Evolutionary conservation across 1,140 invertebrate genomes (phyloP), one percentile per base, ranked within the genome.

Genomic region (Sinella curviseta): DNA sequence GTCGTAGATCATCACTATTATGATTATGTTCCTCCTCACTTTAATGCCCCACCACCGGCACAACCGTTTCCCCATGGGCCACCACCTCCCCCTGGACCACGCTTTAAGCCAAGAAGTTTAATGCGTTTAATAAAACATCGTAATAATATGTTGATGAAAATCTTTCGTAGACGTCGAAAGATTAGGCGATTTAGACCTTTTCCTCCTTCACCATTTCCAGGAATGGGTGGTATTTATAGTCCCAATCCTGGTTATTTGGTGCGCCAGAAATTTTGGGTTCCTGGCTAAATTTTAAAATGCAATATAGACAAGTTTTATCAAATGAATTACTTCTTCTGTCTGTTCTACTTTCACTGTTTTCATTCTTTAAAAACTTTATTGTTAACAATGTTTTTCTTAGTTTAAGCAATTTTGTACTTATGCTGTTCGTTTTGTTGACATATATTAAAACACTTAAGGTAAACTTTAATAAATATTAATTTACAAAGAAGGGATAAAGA

Each of bases 201-300:
- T 70, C 82, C 82, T 60, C 24, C 65, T 35, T 79, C 79, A 0
- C 82, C 82, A 17, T 82, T 82, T 77, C 82, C 82, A 33, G 82
- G 82, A 26, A 20, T 80, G 74, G 70, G 48, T 57, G 82, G 82
- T 2, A 26, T 82, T 3, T 82, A 80, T 70, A 79, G 77, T 57
- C 82, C 82, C n/a, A 82, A 82, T 57, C 82, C 82, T 16, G 82
- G 82, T 1, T 82, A 82, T 79, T 65, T 82, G 28, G 79, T 79
- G 0, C 67, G 39, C 74, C 82, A 82, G 39, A 78, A 76, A 36
- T 82, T 82, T 73, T 14, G 24, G 31, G 14, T 33, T 20, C 76
- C 76, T 67, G 55, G 76, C 26, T 26, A 67, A 26, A 8, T 54
- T 16, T 54, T 54, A 16, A 16, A 54, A 16, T 14, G n/a, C 48